Percentiles rank a stretch among this genome's conserved stretches.
Evolutionary conservation across 1,140 invertebrate genomes (phyloP).

Genomic region (Marisa cornuarietis): DNA sequence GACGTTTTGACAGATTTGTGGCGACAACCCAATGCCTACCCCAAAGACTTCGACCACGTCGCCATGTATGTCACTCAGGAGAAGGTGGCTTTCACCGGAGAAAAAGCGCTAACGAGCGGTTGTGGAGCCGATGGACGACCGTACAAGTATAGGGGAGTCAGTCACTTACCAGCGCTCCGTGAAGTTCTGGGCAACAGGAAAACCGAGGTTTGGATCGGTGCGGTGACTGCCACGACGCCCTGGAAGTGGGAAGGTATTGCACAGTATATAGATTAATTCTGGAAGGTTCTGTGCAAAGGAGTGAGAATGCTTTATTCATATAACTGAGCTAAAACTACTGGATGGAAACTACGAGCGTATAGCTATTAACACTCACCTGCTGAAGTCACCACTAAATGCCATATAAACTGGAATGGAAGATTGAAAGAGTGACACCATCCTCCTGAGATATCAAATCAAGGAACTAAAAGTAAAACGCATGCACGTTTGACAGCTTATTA

Average conservation of each 20-base stretch:
- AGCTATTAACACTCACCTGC: no score
- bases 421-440: no score
- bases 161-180: background rate
- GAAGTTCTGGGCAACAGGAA: background rate
- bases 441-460: no score
- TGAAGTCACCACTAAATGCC: no score
- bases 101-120: background rate
- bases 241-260: slow-evolving; percentile 5
- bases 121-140: slow-evolving; percentile 11
- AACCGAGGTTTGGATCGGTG: slow-evolving; percentile 10
- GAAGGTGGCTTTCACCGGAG: slow-evolving; percentile 2
- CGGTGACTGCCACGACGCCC: slow-evolving; percentile 15
- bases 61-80: slow-evolving; percentile 14
- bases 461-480: no score
- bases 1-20: background rate
- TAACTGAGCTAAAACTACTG: background rate
- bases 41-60: slow-evolving; percentile 12
- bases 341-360: background rate
- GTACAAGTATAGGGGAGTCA: slow-evolving; percentile 15
- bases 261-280: no score
- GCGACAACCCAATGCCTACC: slow-evolving; percentile 17
- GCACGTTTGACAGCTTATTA: no score
- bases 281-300: no score
- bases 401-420: no score
- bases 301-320: slow-evolving; percentile 1